Conservation (phyloP, 1,140 invertebrate genomes). For the Trichonephila inaurata region DNA sequence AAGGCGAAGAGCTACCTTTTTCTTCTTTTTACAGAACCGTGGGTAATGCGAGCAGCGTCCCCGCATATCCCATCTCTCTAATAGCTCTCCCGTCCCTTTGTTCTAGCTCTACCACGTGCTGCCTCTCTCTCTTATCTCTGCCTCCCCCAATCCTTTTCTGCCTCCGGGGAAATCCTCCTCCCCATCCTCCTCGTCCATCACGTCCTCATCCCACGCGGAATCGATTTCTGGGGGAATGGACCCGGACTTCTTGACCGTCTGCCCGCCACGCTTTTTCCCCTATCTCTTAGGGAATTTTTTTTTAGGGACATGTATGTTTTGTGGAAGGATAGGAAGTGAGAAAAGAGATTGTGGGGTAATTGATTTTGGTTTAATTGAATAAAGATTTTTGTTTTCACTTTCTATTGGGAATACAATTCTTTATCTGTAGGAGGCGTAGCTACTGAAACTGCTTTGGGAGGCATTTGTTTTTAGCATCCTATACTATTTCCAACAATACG, state of each 20-base stretch:
- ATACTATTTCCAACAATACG: too few relatives aligned
- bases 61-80: slow-evolving; percentile 40
- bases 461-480: too few relatives aligned
- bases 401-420: too few relatives aligned
- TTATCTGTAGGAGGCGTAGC: too few relatives aligned
- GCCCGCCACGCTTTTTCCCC: background rate
- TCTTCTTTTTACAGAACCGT: background rate
- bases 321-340: background rate
- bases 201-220: slow-evolving; percentile 8
- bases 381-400: too few relatives aligned
- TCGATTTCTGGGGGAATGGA: background rate
- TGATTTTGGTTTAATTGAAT: too few relatives aligned
- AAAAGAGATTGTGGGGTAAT: background rate
- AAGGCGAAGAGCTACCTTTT: background rate
- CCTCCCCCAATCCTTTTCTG: slow-evolving; percentile 14
- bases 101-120: slow-evolving; percentile 13
- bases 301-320: background rate
- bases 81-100: slow-evolving; percentile 29
- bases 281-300: background rate
- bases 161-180: slow-evolving; percentile 1
- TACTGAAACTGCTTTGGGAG: too few relatives aligned
- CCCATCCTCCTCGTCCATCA: background rate
- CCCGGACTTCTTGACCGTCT: slow-evolving; percentile 32
- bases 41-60: slow-evolving; percentile 19
- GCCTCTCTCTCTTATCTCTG: background rate